phyloP scores from a whole-genome alignment of 2,888 invertebrate genomes.

The Agriopis leucophaearia region DNA sequence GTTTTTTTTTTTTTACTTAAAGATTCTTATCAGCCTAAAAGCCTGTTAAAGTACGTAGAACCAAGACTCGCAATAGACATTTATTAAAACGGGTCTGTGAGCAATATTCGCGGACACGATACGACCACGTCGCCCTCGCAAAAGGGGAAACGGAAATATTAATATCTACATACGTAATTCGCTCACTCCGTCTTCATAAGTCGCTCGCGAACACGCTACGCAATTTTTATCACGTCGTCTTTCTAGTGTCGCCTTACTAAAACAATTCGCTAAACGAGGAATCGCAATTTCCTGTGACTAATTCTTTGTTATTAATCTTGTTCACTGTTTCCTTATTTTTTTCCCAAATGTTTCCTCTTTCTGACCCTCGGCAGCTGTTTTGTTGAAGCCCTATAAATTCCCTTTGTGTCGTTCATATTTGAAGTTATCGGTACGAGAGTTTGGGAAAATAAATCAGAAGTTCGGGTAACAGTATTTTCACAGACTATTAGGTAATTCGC shows the following conservation, averaged over 20 bases:
- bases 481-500: conserved; percentile 39
- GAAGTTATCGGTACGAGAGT: conserved; percentile 39
- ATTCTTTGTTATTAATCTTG: conserved; percentile 77
- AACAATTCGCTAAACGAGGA: conserved; percentile 76
- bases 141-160: conserved; percentile 59
- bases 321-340: conserved; percentile 66
- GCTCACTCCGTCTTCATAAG: conserved; percentile 69
- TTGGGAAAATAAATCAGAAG: conserved; percentile 39
- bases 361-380: conserved; percentile 38
- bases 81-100: conserved; percentile 49
- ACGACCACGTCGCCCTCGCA: conserved; percentile 50
- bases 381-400: conserved; percentile 41
- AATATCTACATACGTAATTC: conserved; percentile 71
- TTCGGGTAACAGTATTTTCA: conserved; percentile 38
- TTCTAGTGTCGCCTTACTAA: conserved; percentile 53
- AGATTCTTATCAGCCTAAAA: not conserved
- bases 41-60: conserved; percentile 3
- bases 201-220: conserved; percentile 62
- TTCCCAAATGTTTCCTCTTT: conserved; percentile 39
- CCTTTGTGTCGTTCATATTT: conserved; percentile 41
- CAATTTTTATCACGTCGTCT: conserved; percentile 67
- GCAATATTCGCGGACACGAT: conserved; percentile 46
- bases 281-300: conserved; percentile 77
- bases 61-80: conserved; percentile 29
- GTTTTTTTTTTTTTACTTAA: not conserved